These are phyloP conservation scores for Megaceryle maxima DNA, from an alignment of 2,113 vertebrate genomes.

Conservation along the genomic window DNA sequence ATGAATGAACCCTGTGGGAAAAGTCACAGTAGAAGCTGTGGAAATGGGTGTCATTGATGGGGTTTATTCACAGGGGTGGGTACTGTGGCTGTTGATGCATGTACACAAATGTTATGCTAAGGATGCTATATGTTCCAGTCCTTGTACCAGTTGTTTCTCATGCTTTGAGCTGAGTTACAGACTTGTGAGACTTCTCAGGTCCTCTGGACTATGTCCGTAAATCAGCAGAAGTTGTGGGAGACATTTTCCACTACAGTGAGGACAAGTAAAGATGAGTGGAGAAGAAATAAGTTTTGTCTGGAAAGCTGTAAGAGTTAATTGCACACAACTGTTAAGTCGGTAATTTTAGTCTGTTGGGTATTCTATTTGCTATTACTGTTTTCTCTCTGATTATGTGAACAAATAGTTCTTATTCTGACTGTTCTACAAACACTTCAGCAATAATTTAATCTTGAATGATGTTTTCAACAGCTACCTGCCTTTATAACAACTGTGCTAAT, in stretches of 20 bases:
- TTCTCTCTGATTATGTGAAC: not conserved
- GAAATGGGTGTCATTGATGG: not conserved
- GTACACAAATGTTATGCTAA: not conserved
- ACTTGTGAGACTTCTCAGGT: not conserved
- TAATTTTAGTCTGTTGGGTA: not conserved
- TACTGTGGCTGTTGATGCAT: not conserved
- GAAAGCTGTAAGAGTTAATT: not conserved
- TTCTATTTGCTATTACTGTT: not conserved
- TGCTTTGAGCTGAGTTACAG: not conserved
- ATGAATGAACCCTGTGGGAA: not conserved
- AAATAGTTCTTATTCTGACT: not conserved
- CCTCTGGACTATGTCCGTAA: not conserved
- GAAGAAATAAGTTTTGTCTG: not conserved
- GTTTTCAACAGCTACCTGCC: not conserved
- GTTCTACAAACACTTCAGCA: not conserved
- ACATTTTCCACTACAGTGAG: not conserved
- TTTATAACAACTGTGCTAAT: not conserved
- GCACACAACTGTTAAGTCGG: not conserved
- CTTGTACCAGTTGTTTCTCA: not conserved
- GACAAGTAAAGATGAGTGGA: not conserved
- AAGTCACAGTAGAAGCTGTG: not conserved
- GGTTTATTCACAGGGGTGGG: not conserved
- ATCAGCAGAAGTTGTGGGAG: not conserved
- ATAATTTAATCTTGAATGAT: not conserved
- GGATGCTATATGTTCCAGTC: fast-evolving